Percentiles rank a stretch among this genome's conserved stretches.
phyloP scores from a whole-genome alignment of 2,797 vertebrate species.

The Karalla daura region DNA sequence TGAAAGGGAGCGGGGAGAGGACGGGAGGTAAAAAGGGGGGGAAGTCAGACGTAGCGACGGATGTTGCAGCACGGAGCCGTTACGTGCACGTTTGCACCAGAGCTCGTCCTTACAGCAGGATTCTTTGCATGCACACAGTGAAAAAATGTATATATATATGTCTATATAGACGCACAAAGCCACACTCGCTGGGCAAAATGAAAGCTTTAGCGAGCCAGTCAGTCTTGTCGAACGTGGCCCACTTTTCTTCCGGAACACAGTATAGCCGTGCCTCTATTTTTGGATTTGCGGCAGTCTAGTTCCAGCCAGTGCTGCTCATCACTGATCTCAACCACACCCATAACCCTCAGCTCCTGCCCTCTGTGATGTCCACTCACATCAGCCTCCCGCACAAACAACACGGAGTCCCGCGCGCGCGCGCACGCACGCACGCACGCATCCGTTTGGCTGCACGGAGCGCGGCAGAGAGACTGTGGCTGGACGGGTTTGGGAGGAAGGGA shows the following conservation, averaged over 20 bases:
- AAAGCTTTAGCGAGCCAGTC: slow-evolving; percentile 20
- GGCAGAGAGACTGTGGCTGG: slow-evolving; percentile 34
- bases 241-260: slow-evolving; percentile 37
- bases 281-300: slow-evolving; percentile 60
- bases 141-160: slow-evolving; percentile 3
- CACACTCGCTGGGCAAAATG: background rate
- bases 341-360: slow-evolving; percentile 52
- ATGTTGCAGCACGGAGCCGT: slow-evolving; percentile 30
- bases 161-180: background rate
- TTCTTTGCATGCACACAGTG: background rate
- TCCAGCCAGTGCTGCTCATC: slow-evolving; percentile 59
- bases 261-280: slow-evolving; percentile 64
- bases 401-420: slow-evolving; percentile 37
- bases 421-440: slow-evolving; percentile 35
- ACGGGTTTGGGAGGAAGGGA: slow-evolving; percentile 64
- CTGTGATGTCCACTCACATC: slow-evolving; percentile 67
- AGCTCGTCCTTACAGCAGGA: slow-evolving; percentile 13
- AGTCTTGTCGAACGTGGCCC: slow-evolving; percentile 36
- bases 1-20: slow-evolving; percentile 36
- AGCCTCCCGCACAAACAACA: slow-evolving; percentile 58
- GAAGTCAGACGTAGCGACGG: slow-evolving; percentile 23
- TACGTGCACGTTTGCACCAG: background rate
- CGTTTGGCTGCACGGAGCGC: slow-evolving; percentile 34
- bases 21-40: slow-evolving; percentile 18
- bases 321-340: slow-evolving; percentile 44